Evolutionary conservation across 2,888 invertebrate genomes (phyloP).

Genomic region (Parasteatoda lunata): DNA sequence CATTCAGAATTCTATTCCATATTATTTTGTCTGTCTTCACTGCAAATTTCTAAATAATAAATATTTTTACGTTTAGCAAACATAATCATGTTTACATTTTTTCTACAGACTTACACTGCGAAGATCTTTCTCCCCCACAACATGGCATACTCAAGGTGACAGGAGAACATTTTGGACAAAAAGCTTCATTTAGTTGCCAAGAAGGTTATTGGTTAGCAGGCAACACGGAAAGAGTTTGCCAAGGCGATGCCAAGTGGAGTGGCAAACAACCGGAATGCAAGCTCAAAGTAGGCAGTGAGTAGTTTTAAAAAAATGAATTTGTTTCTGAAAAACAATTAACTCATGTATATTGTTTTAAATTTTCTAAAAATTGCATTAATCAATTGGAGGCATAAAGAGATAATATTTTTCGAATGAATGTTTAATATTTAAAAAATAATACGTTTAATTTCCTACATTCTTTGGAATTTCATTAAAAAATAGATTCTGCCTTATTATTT

Average conservation of each 20-base stretch:
- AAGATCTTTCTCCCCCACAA: constrained; percentile 73
- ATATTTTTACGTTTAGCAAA: too few relatives aligned
- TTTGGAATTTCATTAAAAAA: too few relatives aligned
- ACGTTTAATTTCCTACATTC: too few relatives aligned
- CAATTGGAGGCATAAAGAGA: not conserved
- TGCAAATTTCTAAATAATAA: too few relatives aligned
- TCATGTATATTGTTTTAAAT: not conserved
- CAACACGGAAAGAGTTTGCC: constrained; percentile 82
- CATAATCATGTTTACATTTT: not conserved
- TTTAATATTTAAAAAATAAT: too few relatives aligned
- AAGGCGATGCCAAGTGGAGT: constrained; percentile 73
- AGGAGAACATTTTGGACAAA: constrained; percentile 85
- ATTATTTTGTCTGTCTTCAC: too few relatives aligned
- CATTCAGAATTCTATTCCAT: too few relatives aligned
- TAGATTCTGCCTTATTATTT: too few relatives aligned
- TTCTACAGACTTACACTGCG: constrained; percentile 70
- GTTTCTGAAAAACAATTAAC: not conserved
- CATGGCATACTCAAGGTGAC: constrained; percentile 85
- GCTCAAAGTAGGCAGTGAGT: constrained; percentile 69
- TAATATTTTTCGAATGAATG: too few relatives aligned
- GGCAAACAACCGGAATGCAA: constrained; percentile 71
- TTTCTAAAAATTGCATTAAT: not conserved
- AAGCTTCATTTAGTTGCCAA: constrained; percentile 89
- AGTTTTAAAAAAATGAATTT: not conserved
- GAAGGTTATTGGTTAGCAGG: constrained; percentile 92